Conservation (phyloP, 2,113 vertebrate species). For the Marmota flaviventris region DNA sequence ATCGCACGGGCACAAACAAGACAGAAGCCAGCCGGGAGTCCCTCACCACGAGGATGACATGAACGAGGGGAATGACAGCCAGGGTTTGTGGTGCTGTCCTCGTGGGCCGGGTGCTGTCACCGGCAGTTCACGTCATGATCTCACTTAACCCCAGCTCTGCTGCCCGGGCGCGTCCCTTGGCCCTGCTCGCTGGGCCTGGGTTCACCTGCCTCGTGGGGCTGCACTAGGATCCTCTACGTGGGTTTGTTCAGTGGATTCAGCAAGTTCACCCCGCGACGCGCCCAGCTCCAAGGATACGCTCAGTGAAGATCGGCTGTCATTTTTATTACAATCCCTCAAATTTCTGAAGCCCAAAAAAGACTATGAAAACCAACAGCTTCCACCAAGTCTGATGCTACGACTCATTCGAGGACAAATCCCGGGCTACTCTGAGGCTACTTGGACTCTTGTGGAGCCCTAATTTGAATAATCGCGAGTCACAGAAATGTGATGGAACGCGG, state of each 20-base stretch:
- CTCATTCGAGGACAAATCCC: background rate
- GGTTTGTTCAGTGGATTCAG: background rate
- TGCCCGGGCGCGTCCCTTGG: background rate
- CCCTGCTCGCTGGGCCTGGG: background rate
- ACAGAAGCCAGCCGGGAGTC: background rate
- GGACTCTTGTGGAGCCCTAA: background rate
- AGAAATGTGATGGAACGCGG: background rate
- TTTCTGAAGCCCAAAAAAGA: too few species aligned
- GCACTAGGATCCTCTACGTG: accelerated
- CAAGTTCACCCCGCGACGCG: background rate
- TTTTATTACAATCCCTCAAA: background rate
- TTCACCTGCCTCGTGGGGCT: background rate
- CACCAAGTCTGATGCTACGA: background rate
- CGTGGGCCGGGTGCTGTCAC: background rate
- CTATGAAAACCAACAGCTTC: background rate
- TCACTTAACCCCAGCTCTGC: background rate
- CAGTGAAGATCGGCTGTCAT: background rate
- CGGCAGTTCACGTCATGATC: background rate
- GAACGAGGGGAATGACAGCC: background rate
- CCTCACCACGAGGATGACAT: background rate
- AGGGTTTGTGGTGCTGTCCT: background rate
- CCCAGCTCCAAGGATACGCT: background rate
- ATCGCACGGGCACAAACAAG: background rate
- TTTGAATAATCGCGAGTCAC: background rate
- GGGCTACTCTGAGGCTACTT: background rate